Base-by-base conservation (phyloP, 2,888 invertebrate genomes). In the Polyommatus iphigenia region DNA sequence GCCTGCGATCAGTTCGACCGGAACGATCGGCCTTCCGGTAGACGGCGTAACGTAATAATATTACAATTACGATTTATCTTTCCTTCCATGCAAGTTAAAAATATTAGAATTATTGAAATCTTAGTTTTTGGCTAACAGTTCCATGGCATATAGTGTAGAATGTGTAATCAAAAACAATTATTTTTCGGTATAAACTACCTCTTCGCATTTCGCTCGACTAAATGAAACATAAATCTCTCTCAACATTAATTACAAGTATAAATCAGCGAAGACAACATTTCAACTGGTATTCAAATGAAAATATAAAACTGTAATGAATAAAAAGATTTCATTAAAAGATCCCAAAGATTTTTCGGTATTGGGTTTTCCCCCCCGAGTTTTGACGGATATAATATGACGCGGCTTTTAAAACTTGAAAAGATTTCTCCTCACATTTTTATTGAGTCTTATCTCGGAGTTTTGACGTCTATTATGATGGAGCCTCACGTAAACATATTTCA, bases 271-370 rank as follows among this genome's bases (percentile, higher is more conserved):
- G 67, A 67, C 67, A 15, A 67, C 24, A 67, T 67, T 67, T 24
- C 59, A 59, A 59, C 62, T 29, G 29, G 15, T 32, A 67, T 67
- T 67, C 67, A 67, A 67, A 62, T 24, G 62, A 13, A 62, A 62
- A 62, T 62, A 24, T 62, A 67, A 67, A 67, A 67, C 67, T 67
- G 67, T 32, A 67, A 67, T 67, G 67, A 67, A 67, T 67, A 67
- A 67, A 67, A 67, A 67, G 67, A 67, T 67, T 67, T 67, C 67
- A 67, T 67, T 67, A 32, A 67, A 67, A 67, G 29, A 67, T 67
- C 29, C 67, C 15, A 6, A 32, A 67, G 67, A 67, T 29, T 29
- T 67, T 67, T 67, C 29, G 67, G 13, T 67, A 15, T 67, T 29
- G 29, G 67, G 29, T 29, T 15, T 67, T 32, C 8, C 29, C 18